These are phyloP conservation scores for Lepilemur septentrionalis DNA, from an alignment of 2,797 vertebrate genomes.

Conservation along the genomic window DNA sequence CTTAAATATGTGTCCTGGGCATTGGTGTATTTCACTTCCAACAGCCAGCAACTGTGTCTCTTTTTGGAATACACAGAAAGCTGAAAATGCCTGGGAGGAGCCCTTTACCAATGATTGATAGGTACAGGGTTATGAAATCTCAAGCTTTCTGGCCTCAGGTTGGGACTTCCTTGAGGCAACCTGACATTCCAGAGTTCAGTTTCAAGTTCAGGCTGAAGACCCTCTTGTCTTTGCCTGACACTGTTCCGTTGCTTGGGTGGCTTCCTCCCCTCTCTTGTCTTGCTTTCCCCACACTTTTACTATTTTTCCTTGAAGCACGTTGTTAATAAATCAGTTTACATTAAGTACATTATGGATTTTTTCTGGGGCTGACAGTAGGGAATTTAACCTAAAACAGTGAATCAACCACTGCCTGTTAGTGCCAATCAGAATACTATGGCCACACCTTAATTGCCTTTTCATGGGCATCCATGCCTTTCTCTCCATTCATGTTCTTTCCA, in stretches of 20 bases:
- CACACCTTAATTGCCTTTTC: neutral
- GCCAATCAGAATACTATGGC: neutral
- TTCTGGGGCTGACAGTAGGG: neutral
- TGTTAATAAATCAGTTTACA: neutral
- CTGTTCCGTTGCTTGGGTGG: no score
- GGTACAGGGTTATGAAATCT: neutral
- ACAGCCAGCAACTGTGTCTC: neutral
- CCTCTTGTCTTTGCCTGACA: neutral
- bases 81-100: neutral
- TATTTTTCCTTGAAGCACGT: neutral
- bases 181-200: neutral
- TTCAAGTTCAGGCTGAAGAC: neutral
- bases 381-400: neutral
- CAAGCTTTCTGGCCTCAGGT: neutral
- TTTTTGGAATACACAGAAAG: neutral
- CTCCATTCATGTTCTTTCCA: slow-evolving; percentile 29
- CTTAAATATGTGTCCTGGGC: neutral
- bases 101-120: neutral
- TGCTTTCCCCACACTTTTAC: neutral
- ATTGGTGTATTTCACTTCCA: neutral
- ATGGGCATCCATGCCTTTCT: neutral
- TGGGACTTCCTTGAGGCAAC: neutral
- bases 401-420: neutral
- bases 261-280: no score
- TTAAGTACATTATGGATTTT: neutral